Conservation (phyloP, 92 coral and sea anemone genomes). For the Desmophyllum pertusum region DNA sequence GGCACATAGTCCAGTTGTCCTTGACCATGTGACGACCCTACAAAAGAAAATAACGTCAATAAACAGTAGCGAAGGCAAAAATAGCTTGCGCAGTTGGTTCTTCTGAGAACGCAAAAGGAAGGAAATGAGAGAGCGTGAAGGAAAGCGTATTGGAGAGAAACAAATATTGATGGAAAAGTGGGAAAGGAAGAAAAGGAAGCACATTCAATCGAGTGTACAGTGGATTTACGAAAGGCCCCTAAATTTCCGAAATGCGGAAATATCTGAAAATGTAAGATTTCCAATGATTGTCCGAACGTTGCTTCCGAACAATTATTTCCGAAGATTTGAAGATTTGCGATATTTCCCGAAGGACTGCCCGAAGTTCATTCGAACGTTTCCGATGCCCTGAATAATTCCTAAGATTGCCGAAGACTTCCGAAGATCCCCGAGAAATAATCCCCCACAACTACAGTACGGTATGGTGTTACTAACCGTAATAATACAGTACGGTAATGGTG, state of each 20-base stretch:
- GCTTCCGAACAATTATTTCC: background rate
- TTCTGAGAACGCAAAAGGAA: background rate
- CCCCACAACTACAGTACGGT: background rate
- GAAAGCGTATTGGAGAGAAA: background rate
- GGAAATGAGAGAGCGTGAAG: background rate
- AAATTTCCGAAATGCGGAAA: background rate
- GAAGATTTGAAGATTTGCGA: background rate
- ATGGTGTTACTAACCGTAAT: slow-evolving; percentile 65
- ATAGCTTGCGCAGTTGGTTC: background rate
- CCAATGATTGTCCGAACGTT: background rate
- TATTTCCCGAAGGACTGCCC: background rate
- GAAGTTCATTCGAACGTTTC: background rate
- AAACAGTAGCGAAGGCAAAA: background rate
- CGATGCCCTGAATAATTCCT: background rate
- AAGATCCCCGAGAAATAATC: background rate
- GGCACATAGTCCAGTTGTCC: slow-evolving; percentile 94
- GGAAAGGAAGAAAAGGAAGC: background rate
- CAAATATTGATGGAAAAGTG: background rate
- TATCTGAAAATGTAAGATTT: background rate
- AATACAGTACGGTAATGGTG: slow-evolving; percentile 89
- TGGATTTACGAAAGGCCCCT: too few relatives aligned
- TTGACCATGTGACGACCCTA: slow-evolving; percentile 99
- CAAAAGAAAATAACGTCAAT: background rate
- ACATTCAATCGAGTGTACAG: too few relatives aligned
- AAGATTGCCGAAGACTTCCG: background rate